A percentile compares a stretch with the other conserved stretches of the same genome.
Conservation (phyloP, 2,888 invertebrate genomes). For the Neoscelio sp. region DNA sequence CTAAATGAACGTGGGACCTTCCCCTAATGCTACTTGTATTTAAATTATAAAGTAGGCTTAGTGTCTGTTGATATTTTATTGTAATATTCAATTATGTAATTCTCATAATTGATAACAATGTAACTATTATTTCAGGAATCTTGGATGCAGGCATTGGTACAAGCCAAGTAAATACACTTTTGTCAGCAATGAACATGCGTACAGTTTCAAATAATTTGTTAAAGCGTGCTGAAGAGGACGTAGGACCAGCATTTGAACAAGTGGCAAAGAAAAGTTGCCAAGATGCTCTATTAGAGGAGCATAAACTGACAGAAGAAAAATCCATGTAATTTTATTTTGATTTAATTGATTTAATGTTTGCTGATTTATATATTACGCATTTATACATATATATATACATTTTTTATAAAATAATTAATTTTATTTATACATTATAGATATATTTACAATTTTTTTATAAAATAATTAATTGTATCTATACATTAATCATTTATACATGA, state of each 20-base stretch:
- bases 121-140: neutral
- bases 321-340: neutral
- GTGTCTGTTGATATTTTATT: no score
- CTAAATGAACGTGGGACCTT: no score
- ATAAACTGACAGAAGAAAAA: constrained; percentile 3
- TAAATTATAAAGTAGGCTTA: no score
- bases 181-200: constrained; percentile 11
- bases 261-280: constrained; percentile 2
- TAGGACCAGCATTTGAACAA: constrained; percentile 9
- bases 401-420: no score
- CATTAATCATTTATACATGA: no score
- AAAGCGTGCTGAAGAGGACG: constrained; percentile 12
- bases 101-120: no score
- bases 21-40: no score
- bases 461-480: no score
- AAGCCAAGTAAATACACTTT: neutral
- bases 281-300: constrained; percentile 20
- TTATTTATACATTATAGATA: no score
- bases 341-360: no score
- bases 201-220: constrained; percentile 13
- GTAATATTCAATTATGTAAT: neutral
- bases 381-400: neutral
- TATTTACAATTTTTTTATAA: no score
- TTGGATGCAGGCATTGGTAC: constrained; percentile 19
- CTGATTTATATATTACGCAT: neutral